Evolutionary conservation across 1,140 invertebrate species (phyloP), one percentile per base, ranked within the genome.

Genomic region (Tetramorium alpestre): DNA sequence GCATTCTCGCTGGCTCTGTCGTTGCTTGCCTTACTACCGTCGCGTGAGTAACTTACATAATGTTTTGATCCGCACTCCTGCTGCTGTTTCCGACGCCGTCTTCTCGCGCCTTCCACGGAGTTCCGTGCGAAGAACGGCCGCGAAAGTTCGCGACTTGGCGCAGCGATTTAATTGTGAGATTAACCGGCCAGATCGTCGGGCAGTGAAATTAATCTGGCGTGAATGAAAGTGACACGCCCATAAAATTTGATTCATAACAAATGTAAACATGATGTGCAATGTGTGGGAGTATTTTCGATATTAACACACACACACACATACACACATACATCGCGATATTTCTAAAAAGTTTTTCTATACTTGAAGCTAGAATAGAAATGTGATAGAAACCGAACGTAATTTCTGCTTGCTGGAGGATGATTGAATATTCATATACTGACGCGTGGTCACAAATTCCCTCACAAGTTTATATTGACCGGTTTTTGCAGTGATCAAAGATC

Each of bases 31-130:
- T 67, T 87, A 78, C 22, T 69, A 60, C 70, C 78, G 22, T 90
- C 88, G 88, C 85, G 89, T 90, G 78, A 90, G 88, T 89, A 89
- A 54, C 60, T 64, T 87, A 54, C 47, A 58, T 90, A 87, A 84
- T 58, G 80, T 75, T 67, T 47, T 18, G 25, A 77, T 89, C 25
- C 49, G 28, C 22, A 60, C 25, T 16, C 5, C 28, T 25, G n/a
- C 22, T 16, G 33, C 67, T 51, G 28, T 56, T 56, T 11, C 47
- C 58, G 56, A 78, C 47, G 49, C 25, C 22, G 65, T 78, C 51
- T 54, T 22, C 5, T 13, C 65, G 25, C 41, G 33, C 33, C 0
- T 33, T 54, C 33, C 69, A 41, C n/a, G 7, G 41, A 73, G 38
- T 65, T 58, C 25, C 16, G 54, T 62, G 58, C 70, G 60, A 75